A percentile compares a stretch with the other conserved stretches of the same genome.
These are phyloP conservation scores for Ellobius talpinus DNA, from an alignment of 2,113 vertebrate genomes.

Conservation along the genomic window DNA sequence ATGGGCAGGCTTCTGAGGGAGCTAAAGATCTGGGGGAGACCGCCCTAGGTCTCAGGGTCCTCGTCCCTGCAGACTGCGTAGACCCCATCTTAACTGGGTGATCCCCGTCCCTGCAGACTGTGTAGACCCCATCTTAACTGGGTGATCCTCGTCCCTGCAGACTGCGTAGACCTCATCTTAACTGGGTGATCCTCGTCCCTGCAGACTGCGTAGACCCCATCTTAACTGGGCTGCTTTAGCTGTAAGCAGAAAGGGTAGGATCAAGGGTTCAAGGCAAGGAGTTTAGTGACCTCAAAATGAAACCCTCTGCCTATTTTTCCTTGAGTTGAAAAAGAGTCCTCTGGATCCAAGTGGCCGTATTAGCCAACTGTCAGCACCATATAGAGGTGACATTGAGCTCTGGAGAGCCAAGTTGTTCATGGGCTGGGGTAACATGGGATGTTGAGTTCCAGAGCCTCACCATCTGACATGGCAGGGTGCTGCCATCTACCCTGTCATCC, in stretches of 20 bases:
- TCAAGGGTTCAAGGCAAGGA: background rate
- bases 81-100: no score
- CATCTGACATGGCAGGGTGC: accelerated
- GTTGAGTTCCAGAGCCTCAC: accelerated
- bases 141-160: background rate
- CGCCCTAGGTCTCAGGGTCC: accelerated
- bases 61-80: background rate
- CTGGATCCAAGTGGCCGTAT: accelerated
- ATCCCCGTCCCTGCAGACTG: no score
- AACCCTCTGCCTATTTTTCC: background rate
- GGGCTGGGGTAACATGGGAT: accelerated
- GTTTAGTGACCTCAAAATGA: accelerated
- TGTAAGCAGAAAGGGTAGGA: no score
- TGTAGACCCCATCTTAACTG: no score
- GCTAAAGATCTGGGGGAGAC: accelerated
- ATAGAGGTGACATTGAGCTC: background rate
- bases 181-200: background rate
- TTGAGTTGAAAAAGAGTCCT: background rate
- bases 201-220: no score
- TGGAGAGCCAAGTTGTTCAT: accelerated
- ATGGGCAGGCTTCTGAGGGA: accelerated
- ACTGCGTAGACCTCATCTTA: no score
- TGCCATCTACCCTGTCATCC: background rate
- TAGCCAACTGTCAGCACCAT: accelerated
- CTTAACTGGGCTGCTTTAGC: background rate